A percentile compares a stretch with the other conserved stretches of the same genome.
phyloP scores from a whole-genome alignment of 2,797 vertebrate genomes.

The Anabas testudineus region DNA sequence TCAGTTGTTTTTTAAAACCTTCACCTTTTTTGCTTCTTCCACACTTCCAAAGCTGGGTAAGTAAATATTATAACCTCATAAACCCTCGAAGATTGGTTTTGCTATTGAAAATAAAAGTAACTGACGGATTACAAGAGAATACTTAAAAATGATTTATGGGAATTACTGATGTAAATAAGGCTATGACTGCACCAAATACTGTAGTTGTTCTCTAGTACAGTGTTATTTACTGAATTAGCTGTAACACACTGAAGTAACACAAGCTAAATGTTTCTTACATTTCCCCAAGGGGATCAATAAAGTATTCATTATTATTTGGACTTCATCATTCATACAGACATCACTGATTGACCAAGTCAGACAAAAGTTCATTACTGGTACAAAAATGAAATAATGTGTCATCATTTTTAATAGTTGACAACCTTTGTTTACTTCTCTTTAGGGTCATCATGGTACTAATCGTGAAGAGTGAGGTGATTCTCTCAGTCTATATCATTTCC shows the following conservation, averaged over 20 bases:
- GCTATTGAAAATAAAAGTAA: background rate
- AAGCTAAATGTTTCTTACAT: too few relatives aligned
- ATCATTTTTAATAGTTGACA: background rate
- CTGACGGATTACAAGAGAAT: too few relatives aligned
- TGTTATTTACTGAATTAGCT: too few relatives aligned
- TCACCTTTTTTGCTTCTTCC: background rate
- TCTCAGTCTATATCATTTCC: slow-evolving; percentile 79
- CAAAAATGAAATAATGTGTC: background rate
- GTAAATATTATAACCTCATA: slow-evolving; percentile 25
- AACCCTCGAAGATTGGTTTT: background rate
- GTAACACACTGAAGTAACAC: too few relatives aligned
- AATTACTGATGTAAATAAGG: too few relatives aligned
- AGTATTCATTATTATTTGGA: too few relatives aligned
- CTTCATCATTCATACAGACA: background rate
- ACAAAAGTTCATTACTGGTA: background rate
- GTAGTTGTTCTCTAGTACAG: too few relatives aligned
- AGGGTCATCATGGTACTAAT: slow-evolving; percentile 2
- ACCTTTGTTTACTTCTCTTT: background rate
- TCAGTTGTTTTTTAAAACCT: background rate
- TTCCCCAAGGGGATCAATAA: too few relatives aligned
- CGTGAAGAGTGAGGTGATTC: slow-evolving; percentile 56
- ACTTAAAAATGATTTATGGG: background rate
- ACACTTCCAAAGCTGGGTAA: slow-evolving; percentile 30
- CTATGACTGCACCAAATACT: too few relatives aligned
- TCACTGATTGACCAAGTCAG: background rate